A percentile compares a stretch with the other conserved stretches of the same genome.
Conservation (phyloP, 2,888 invertebrate genomes). For the Synanthedon tipuliformis region DNA sequence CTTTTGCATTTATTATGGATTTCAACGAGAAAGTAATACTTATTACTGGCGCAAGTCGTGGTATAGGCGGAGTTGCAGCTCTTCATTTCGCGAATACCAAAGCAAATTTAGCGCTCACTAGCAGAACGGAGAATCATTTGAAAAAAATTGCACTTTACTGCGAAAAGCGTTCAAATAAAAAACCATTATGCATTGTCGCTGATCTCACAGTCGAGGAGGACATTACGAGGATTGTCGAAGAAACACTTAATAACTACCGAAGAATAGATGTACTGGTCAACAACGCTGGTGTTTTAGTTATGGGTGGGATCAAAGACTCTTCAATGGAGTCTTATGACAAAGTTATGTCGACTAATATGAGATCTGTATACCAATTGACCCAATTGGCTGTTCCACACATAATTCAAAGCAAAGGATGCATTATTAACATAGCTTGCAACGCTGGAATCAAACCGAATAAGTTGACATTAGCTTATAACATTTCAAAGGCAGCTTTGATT, state of each 20-base stretch:
- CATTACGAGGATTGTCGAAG: slow-evolving; percentile 73
- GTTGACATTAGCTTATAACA: slow-evolving; percentile 85
- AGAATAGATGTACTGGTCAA: slow-evolving; percentile 84
- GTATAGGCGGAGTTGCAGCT: slow-evolving; percentile 80
- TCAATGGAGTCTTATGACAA: slow-evolving; percentile 85
- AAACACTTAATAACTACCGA: slow-evolving; percentile 76
- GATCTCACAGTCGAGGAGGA: slow-evolving; percentile 78
- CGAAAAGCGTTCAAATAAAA: slow-evolving; percentile 66
- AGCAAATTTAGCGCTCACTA: slow-evolving; percentile 74
- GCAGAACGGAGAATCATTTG: slow-evolving; percentile 47
- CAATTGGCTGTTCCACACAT: slow-evolving; percentile 87
- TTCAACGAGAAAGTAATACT: slow-evolving; percentile 73
- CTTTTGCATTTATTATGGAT: slow-evolving; percentile 46
- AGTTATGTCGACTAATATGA: slow-evolving; percentile 87
- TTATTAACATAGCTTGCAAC: slow-evolving; percentile 93
- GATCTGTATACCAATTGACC: slow-evolving; percentile 83
- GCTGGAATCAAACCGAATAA: slow-evolving; percentile 76
- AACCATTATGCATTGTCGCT: slow-evolving; percentile 70
- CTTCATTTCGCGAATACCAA: slow-evolving; percentile 75
- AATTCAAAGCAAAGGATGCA: slow-evolving; percentile 80
- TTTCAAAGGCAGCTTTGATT: slow-evolving; percentile 94
- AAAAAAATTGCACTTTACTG: slow-evolving; percentile 50
- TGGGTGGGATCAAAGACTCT: slow-evolving; percentile 84
- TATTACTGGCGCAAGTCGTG: slow-evolving; percentile 79
- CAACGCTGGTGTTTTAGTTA: slow-evolving; percentile 85